Conservation (phyloP, 2,888 invertebrate genomes). For the Yponomeuta evonymella region DNA sequence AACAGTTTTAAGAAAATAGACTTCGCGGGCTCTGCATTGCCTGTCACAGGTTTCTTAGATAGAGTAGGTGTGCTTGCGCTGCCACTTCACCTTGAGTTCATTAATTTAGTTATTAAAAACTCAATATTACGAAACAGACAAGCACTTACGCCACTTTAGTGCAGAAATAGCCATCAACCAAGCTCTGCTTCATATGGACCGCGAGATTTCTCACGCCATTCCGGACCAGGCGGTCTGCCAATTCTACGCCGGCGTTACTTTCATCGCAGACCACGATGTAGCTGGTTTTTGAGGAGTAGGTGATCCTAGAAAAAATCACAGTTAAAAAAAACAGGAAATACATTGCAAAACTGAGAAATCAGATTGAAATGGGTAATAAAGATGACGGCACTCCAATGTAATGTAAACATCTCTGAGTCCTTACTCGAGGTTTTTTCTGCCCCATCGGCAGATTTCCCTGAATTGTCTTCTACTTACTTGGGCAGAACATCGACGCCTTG, state of each 20-base stretch:
- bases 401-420: too few species aligned
- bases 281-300: slow-evolving; percentile 31
- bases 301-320: slow-evolving; percentile 29
- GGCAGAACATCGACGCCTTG: slow-evolving; percentile 31
- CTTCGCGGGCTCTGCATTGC: too few species aligned
- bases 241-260: slow-evolving; percentile 35
- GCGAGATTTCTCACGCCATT: slow-evolving; percentile 39
- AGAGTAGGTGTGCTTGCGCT: too few species aligned
- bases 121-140: not conserved
- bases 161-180: slow-evolving; percentile 37
- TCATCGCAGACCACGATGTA: slow-evolving; percentile 40
- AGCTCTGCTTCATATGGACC: slow-evolving; percentile 31
- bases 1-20: too few species aligned
- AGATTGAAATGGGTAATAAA: too few species aligned
- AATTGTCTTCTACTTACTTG: slow-evolving; percentile 27
- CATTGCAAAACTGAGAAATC: too few species aligned
- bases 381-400: too few species aligned
- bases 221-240: slow-evolving; percentile 37
- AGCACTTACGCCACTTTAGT: slow-evolving; percentile 39
- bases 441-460: too few species aligned
- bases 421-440: too few species aligned
- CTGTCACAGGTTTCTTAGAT: too few species aligned
- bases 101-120: too few species aligned
- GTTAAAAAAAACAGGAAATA: not conserved
- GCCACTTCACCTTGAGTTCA: too few species aligned